A percentile compares a stretch with the other conserved stretches of the same genome.
Conservation (phyloP, 2,888 invertebrate species). For the Cacoxenus indagator region DNA sequence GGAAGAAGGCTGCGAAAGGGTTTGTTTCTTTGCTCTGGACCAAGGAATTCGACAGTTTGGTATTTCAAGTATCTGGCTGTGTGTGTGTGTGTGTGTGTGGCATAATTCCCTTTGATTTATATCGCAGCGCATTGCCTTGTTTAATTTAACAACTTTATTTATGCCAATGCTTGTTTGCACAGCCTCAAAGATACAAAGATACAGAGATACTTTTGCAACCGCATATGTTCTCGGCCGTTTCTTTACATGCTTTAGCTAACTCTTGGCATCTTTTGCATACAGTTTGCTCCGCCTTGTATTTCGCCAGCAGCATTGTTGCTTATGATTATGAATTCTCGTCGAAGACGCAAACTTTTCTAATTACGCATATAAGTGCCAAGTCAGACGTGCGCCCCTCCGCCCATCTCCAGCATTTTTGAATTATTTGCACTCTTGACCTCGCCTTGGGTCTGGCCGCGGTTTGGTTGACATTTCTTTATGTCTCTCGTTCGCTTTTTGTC, state of each 20-base stretch:
- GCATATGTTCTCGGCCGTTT: no score
- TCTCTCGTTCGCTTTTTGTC: neutral
- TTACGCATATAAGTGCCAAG: conserved; percentile 42
- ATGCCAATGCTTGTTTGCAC: conserved; percentile 20
- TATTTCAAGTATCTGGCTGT: conserved; percentile 34
- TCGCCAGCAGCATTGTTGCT: conserved; percentile 12
- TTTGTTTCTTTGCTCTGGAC: conserved; percentile 31
- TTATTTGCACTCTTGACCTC: conserved; percentile 15
- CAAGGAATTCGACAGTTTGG: conserved; percentile 38
- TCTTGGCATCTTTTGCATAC: neutral
- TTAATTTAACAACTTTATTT: conserved; percentile 45
- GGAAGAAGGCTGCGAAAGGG: conserved; percentile 31
- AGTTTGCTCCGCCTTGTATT: neutral
- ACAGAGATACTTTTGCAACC: no score
- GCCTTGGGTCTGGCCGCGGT: neutral
- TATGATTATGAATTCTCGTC: conserved; percentile 47
- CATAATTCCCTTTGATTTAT: conserved; percentile 66
- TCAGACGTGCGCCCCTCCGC: no score
- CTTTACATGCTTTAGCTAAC: no score
- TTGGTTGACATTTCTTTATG: neutral
- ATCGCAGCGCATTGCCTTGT: conserved; percentile 55
- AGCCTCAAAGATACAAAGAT: conserved; percentile 7
- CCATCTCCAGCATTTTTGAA: neutral
- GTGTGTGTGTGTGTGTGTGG: conserved; percentile 29
- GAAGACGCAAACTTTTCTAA: conserved; percentile 51